Evolutionary conservation across 2,888 invertebrate genomes (phyloP).

Genomic region (Phengaris arion): DNA sequence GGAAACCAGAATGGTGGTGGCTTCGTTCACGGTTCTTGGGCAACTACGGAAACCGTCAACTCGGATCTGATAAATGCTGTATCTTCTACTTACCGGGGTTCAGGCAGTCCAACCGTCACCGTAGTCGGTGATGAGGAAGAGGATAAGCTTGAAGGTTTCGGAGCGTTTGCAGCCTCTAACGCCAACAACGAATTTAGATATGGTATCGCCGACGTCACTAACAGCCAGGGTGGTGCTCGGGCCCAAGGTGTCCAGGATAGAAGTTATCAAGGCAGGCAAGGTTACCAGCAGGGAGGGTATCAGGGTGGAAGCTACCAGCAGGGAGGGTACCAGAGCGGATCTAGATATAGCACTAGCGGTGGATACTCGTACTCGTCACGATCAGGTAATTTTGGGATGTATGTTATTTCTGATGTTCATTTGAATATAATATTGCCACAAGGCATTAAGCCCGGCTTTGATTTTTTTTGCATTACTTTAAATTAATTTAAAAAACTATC

Average conservation of each 20-base stretch:
- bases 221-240: constrained; percentile 43
- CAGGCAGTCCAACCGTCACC: constrained; percentile 53
- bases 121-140: constrained; percentile 68
- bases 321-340: constrained; percentile 40
- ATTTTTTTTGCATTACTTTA: too few relatives aligned
- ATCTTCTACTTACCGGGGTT: constrained; percentile 54
- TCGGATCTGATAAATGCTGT: constrained; percentile 67
- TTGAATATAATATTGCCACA: too few relatives aligned
- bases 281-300: constrained; percentile 38
- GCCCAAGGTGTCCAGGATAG: constrained; percentile 36
- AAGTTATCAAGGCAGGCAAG: constrained; percentile 26
- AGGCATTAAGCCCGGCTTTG: too few relatives aligned
- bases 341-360: constrained; percentile 42
- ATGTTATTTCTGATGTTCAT: too few relatives aligned
- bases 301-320: constrained; percentile 37
- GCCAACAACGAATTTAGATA: constrained; percentile 67
- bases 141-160: constrained; percentile 62
- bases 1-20: constrained; percentile 39
- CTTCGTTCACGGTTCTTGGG: constrained; percentile 66
- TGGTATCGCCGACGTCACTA: constrained; percentile 63
- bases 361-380: constrained; percentile 64
- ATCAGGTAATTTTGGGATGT: constrained; percentile 50
- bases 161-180: constrained; percentile 61
- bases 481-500: too few relatives aligned
- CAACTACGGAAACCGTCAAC: constrained; percentile 73